Percentiles rank a stretch among this genome's conserved stretches.
These are phyloP conservation scores for Nicator chloris DNA, from an alignment of 2,113 vertebrate species.

Conservation along the genomic window DNA sequence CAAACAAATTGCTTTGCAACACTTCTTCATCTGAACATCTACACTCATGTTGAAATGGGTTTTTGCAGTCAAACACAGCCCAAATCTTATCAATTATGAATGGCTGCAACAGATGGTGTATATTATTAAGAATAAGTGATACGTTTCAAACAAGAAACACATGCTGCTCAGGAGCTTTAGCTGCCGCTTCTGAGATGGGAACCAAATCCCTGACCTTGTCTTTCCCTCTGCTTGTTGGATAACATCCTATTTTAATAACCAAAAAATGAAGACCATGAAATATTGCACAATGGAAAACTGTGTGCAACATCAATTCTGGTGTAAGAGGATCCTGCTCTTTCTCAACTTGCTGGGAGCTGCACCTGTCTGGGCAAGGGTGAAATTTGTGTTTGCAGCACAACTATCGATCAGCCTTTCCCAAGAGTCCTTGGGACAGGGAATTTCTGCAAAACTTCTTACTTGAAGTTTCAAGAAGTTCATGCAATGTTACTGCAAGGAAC, in stretches of 20 bases:
- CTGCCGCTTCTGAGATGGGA: conserved; percentile 14
- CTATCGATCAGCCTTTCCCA: background rate
- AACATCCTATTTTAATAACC: conserved; percentile 47
- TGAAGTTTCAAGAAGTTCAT: background rate
- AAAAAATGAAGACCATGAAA: conserved; percentile 7
- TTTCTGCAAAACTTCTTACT: background rate
- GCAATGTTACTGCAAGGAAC: background rate
- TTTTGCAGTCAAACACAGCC: conserved; percentile 26
- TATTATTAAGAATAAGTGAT: conserved; percentile 54
- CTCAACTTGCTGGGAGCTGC: background rate
- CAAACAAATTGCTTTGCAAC: background rate
- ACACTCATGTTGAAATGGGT: background rate
- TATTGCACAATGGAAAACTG: background rate
- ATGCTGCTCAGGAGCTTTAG: conserved; percentile 37
- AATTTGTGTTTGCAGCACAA: background rate
- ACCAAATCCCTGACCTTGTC: conserved; percentile 24
- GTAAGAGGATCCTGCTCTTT: background rate
- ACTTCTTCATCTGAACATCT: background rate
- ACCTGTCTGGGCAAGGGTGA: conserved; percentile 1
- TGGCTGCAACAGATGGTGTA: conserved; percentile 30
- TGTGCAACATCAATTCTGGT: background rate
- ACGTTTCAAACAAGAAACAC: conserved; percentile 53
- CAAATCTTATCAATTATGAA: conserved; percentile 46
- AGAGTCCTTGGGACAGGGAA: background rate
- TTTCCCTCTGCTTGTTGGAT: conserved; percentile 25